Evolutionary conservation across 2,797 vertebrate genomes (phyloP).

Genomic region (Eulemur mongoz): DNA sequence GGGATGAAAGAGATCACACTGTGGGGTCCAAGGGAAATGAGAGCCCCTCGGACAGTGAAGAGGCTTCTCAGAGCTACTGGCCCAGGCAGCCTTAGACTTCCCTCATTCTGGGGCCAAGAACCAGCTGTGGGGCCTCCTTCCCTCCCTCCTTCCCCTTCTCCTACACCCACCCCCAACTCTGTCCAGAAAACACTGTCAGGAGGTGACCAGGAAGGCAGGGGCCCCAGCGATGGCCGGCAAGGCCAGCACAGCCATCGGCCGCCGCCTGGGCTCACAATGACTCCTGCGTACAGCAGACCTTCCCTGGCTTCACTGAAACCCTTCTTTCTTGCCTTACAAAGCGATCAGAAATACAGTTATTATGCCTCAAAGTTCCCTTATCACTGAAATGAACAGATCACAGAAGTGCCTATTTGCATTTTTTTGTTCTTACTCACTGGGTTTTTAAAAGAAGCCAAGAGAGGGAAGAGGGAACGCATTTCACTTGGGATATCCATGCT

Average conservation of each 20-base stretch:
- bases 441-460: not conserved
- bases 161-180: not conserved
- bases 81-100: not conserved
- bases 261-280: accelerated
- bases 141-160: not conserved
- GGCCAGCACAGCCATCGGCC: not conserved
- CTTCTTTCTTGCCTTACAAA: not conserved
- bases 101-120: not conserved
- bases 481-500: not conserved
- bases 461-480: not conserved
- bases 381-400: not conserved
- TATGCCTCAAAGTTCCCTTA: not conserved
- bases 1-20: not conserved
- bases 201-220: not conserved
- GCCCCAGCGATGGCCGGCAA: too few relatives aligned
- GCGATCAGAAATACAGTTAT: not conserved
- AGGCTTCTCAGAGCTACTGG: not conserved
- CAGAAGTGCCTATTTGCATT: not conserved
- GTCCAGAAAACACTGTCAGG: not conserved
- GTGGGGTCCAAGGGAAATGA: not conserved
- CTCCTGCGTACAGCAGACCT: not conserved
- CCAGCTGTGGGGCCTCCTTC: not conserved
- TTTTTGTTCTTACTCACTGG: not conserved
- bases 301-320: not conserved
- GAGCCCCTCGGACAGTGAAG: not conserved